Percentiles rank a stretch among this genome's conserved stretches.
Conservation (phyloP, 2,797 vertebrate genomes). For the Girardinus metallicus region DNA sequence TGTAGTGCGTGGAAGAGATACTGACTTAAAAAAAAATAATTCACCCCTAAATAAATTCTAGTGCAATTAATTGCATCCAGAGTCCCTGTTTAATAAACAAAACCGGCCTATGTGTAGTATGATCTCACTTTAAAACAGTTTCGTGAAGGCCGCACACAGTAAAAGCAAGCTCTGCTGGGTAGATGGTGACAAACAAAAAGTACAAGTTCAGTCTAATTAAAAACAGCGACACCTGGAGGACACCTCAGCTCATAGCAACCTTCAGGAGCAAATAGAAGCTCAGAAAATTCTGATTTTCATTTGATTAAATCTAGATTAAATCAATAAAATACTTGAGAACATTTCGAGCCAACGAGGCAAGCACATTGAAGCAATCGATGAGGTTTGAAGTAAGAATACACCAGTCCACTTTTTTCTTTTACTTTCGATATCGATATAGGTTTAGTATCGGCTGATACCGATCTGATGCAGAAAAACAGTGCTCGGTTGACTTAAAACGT, state of each 20-base stretch:
- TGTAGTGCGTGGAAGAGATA: too few relatives aligned
- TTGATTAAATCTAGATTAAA: not conserved
- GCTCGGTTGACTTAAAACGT: too few relatives aligned
- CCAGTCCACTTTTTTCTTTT: too few relatives aligned
- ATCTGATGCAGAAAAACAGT: too few relatives aligned
- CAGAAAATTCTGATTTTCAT: not conserved
- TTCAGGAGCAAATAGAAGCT: not conserved
- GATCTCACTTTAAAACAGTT: not conserved
- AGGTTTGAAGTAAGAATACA: not conserved
- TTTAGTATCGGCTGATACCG: too few relatives aligned
- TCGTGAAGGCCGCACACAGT: not conserved
- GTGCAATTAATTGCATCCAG: not conserved
- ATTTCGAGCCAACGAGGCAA: not conserved
- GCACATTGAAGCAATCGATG: not conserved
- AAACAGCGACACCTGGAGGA: not conserved
- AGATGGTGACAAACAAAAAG: not conserved
- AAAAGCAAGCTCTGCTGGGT: not conserved
- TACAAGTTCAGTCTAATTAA: not conserved
- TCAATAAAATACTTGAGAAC: not conserved
- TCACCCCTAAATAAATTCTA: not conserved
- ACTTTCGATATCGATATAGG: too few relatives aligned
- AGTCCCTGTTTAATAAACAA: not conserved
- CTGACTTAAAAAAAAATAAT: not conserved
- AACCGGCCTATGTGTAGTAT: not conserved
- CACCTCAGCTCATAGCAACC: not conserved